These are phyloP conservation scores for Xiphorhynchus erythropygius DNA, from an alignment of 2,797 vertebrate species.

Conservation along the genomic window DNA sequence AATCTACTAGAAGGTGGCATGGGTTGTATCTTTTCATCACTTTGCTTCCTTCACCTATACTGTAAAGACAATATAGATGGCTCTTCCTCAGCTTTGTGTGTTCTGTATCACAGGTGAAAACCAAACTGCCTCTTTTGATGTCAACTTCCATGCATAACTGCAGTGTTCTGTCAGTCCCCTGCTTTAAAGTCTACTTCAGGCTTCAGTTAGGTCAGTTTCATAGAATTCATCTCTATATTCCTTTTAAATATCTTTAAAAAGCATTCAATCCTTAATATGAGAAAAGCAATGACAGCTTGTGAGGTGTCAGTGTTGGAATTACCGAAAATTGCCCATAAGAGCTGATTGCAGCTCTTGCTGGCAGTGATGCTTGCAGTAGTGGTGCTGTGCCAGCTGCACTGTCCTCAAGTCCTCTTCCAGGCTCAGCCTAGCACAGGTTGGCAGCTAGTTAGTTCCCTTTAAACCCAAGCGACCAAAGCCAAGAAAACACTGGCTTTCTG, in stretches of 20 bases:
- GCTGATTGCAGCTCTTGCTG: neutral
- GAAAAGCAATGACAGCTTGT: neutral
- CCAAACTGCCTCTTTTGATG: neutral
- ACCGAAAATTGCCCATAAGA: neutral
- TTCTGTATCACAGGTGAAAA: neutral
- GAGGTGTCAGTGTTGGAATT: neutral
- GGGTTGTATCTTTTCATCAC: neutral
- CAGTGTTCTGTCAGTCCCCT: neutral
- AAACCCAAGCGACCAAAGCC: neutral
- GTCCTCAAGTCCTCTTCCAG: neutral
- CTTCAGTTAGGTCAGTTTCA: neutral
- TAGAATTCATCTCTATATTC: neutral
- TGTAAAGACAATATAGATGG: neutral
- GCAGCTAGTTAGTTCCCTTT: neutral
- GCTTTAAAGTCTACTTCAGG: neutral
- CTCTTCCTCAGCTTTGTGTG: neutral
- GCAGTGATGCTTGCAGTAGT: neutral
- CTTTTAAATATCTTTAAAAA: neutral
- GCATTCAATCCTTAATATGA: neutral
- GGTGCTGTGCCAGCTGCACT: neutral
- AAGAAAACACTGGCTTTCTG: neutral
- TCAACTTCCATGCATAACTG: accelerated
- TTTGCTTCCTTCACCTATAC: neutral
- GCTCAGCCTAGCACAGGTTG: neutral
- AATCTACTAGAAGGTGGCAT: neutral